Evolutionary conservation across 2,113 vertebrate genomes (phyloP), one percentile per base, ranked within the genome.

Genomic region (Passer domesticus): DNA sequence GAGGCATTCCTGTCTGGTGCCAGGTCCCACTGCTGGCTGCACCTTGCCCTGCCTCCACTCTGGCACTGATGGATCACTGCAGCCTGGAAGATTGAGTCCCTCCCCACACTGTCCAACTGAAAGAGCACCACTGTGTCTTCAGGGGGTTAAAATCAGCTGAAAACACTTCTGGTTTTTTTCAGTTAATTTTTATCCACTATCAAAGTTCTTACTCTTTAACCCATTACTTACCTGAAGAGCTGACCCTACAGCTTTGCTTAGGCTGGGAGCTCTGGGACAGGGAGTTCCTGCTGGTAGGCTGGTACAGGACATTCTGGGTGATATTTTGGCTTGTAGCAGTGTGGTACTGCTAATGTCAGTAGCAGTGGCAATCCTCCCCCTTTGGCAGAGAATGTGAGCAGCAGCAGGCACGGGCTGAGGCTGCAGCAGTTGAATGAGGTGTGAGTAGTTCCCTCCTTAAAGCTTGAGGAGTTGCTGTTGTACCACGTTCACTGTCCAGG

Each of bases 301-400:
- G 49, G 37, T 16, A 9, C 37, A 64, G 63, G 37, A 44, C 47
- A 10, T 16, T 0, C 0, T 6, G 3, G 18, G 14, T n/a, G 43
- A 9, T 52, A 7, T 8, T n/a, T 66, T 7, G 0, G 33, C 8
- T 35, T 0, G 1, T 49, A 35, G 44, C 2, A 2, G 1, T 4
- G 50, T 31, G 41, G 24, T 35, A 3, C 59, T 58, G 69, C 60
- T 63, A 6, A 8, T 24, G 4, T 6, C 47, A 24, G 11, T 2
- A 28, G 74, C 44, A 23, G 47, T 6, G 28, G 8, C 1, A 1
- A 31, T 75, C 64, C 73, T 86, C 39, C 50, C 55, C 33, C 63
- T 52, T 33, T 3, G 46, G 67, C 33, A n/a, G 30, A 15, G 37
- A 41, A 37, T 5, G 7, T 24, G 66, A 46, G 55, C 7, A 74